Evolutionary conservation across 2,888 invertebrate species (phyloP).

Genomic region (Drosophila macrothrix): DNA sequence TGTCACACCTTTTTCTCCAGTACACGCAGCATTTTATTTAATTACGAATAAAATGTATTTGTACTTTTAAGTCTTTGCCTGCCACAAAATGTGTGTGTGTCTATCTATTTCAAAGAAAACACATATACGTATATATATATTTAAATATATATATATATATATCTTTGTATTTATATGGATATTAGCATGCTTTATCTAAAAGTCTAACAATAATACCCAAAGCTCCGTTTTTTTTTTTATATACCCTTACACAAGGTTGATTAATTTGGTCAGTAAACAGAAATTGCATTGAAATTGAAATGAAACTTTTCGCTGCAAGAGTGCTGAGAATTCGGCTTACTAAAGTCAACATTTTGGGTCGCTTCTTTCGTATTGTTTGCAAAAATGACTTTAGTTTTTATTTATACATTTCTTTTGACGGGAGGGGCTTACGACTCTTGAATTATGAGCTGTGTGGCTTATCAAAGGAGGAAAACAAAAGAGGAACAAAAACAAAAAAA

Average conservation of each 20-base stretch:
- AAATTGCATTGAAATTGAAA: background rate
- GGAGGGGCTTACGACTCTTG: conserved; percentile 26
- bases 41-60: conserved; percentile 66
- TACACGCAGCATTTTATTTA: conserved; percentile 66
- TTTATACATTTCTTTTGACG: conserved; percentile 17
- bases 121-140: conserved; percentile 9
- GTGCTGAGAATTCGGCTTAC: background rate
- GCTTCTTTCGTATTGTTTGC: conserved; percentile 48
- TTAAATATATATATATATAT: conserved; percentile 8
- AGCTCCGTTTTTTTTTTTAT: conserved; percentile 14
- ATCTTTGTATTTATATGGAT: background rate
- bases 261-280: background rate
- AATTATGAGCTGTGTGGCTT: conserved; percentile 44
- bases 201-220: conserved; percentile 7
- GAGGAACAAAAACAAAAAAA: background rate
- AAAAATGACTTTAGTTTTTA: conserved; percentile 56
- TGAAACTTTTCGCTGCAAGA: background rate
- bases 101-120: conserved; percentile 11
- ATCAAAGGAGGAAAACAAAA: conserved; percentile 20
- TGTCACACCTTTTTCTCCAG: conserved; percentile 76
- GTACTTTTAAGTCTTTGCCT: conserved; percentile 25
- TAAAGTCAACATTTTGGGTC: background rate
- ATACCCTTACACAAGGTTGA: background rate
- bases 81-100: conserved; percentile 3
- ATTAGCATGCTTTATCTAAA: conserved; percentile 6